Base-by-base conservation (phyloP, 2,888 invertebrate species). In the Agriopis leucophaearia region DNA sequence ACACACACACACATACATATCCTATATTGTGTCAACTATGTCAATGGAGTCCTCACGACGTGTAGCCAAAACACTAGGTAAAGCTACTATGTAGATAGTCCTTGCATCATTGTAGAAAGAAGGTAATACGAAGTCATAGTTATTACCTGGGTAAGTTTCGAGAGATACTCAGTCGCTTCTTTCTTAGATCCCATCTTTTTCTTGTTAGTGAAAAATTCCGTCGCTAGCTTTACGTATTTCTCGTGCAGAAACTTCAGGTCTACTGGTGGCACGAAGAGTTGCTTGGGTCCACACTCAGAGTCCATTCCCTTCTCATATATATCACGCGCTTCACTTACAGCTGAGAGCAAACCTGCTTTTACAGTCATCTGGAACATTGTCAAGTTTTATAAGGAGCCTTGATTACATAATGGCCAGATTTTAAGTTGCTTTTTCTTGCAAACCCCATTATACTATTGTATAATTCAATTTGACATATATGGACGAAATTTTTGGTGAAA, bases 231-330 rank as follows among this genome's bases (percentile, higher is more conserved):
- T 3, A 59, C 18, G 18, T 62, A 62, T 36, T 62, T 62, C 12
- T 45, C 12, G 45, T 62, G 61, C 9, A 62, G 16, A 9, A 45
- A 35, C 38, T 62, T 15, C 45, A 62, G 16, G n/a, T 62, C 61
- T 13, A n/a, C 44, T 8, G 45, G 8, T n/a, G 61, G 54, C 10
- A 62, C 52, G 35, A 36, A 44, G 44, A 15, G 54, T 35, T 62
- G 61, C 16, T 62, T 45, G 44, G 35, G 42, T 5, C 61, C 61
- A 7, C 35, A 40, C 18, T 62, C 61, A 7, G 13, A 9, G 6
- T 50, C 50, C 59, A 59, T 59, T n/a, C 50, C 50, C 12, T 59
- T 50, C 50, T 59, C 59, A 40, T 59, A 59, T 5, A 50, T 27
- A 27, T 59, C 59, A n/a, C n/a, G 50, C 0, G 59, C 16, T 18